Evolutionary conservation across 1,140 invertebrate genomes (phyloP), one percentile per base, ranked within the genome.

Genomic region (Drosophila lacteicornis): DNA sequence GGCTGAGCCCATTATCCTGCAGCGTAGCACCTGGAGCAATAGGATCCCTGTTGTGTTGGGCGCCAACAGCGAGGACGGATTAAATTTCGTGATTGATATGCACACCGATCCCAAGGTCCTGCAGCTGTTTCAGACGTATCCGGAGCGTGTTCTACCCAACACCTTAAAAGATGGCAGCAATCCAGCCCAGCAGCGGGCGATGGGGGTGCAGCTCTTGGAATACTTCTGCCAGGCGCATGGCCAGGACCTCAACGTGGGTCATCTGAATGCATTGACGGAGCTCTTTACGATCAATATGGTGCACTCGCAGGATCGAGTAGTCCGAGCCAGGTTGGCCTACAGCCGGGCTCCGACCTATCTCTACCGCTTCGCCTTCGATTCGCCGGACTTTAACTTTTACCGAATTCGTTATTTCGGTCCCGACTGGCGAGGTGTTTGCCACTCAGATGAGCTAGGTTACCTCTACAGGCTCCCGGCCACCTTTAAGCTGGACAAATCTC

Each of bases 361-460:
- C 0, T 94, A 94, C 63, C 86, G 93, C 58, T 93, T 94, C 75
- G 87, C 90, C 30, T 84, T 93, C 42, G 91, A 93, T 50, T 91
- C 93, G 0, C 62, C 75, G 3, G 79, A 78, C 45, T 85, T 79
- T 9, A 92, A 92, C 69, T 70, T 91, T 27, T 80, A 87, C 65
- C 75, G 65, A 27, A 85, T 71, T 46, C 81, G 85, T 5, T 67
- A 42, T 4, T n/a, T 53, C 2, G 91, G 86, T 1, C 68, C 70
- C 2, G 45, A 56, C 1, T 57, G 92, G 5, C 75, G 92, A 79
- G 94, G 95, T 27, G 93, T 93, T 3, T 91, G 80, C 50, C 95
- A 96, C 82, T 94, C 92, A 0, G 95, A 96, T 67, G 95, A 96
- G 56, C 36, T 96, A 7, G 94, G 94, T 38, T 96, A 95, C 82